Base-by-base conservation (phyloP, 2,888 invertebrate species). In the Amphimallon solstitiale region DNA sequence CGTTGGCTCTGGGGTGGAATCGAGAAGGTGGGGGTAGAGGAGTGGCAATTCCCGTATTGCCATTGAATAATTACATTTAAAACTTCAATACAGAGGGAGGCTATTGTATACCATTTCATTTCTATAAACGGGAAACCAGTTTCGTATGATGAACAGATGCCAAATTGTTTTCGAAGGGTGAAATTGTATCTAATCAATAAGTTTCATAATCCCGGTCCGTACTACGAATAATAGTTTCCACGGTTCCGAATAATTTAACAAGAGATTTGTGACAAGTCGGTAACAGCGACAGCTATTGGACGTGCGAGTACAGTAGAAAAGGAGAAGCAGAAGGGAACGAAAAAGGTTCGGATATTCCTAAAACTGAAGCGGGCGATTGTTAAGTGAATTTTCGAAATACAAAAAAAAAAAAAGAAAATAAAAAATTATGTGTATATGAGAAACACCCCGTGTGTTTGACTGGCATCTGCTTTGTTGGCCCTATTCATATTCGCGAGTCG, bases 31-130 rank as follows among this genome's bases (percentile, higher is more conserved):
- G 17, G 19, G 43, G 29, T 21, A 21, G 56, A 40, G 56, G 43
- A 43, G 37, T 40, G 40, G 12, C 54, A 56, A 23, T 56, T 49
- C 66, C 34, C 46, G 62, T 77, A 77, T 73, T 72, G 74, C 74
- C 69, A 70, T 72, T 75, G 75, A 76, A 77, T 78, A 77, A 78
- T 76, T 77, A 76, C 76, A 75, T 75, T 77, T 76, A 72, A 76
- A 78, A 79, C 76, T 78, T 76, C 75, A 72, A 73, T 73, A 74
- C 43, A 56, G 56, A 37, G 23, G 23, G 75, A 74, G 73, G 73
- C 74, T 71, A 74, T 74, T 75, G 71, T 73, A 71, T 68, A 70
- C 72, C 68, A 65, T 69, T 68, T 66, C 69, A 66, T 67, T 60
- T 61, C 66, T 64, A 64, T 68, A 63, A 52, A 63, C 63, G 45